Base-by-base conservation (phyloP, 2,888 invertebrate species). In the Malachius bipustulatus region DNA sequence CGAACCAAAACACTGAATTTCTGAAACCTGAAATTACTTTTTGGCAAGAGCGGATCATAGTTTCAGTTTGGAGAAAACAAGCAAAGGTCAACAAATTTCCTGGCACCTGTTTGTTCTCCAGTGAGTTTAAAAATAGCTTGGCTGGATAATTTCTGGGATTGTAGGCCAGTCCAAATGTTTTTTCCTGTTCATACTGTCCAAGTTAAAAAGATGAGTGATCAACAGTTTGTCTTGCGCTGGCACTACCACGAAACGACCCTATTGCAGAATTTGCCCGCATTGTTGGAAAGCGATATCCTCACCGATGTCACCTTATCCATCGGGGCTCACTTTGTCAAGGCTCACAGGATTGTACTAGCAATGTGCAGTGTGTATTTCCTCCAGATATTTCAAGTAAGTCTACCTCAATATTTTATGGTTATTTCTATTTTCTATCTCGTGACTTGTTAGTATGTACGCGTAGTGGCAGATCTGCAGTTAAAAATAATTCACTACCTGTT, bases 311-410 rank as follows among this genome's bases (percentile, higher is more conserved):
- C 88, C 8, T 67, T 90, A 30, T 84, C 84, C 44, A 88, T 88
- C 3, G 84, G 81, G 48, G 83, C 85, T 13, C 76, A 82, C 41
- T 77, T 79, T n/a, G 67, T 90, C 46, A 78, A 78, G 50, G 90
- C 89, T 2, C 90, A 90, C 62, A 75, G 78, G 52, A 75, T 90
- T 34, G 82, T 90, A 33, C 66, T 90, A 37, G 89, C 89, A 14
- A 84, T 88, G 43, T 89, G 90, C 65, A 89, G 89, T 63, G 79
- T 81, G 47, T 90, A 90, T 65, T 90, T 90, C 62, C 78, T 85
- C 50, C 84, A 87, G 54, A 67, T 89, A 42, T 88, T 89, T 66
- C 81, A 81, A 76, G 82, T 81, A 62, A 48, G 48, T 50, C 51
- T 57, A n/a, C 24, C 24, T 19, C 24, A 19, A n/a, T n/a, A 8